phyloP scores from a whole-genome alignment of 2,888 invertebrate genomes.

The Drosophila austrosaltans region DNA sequence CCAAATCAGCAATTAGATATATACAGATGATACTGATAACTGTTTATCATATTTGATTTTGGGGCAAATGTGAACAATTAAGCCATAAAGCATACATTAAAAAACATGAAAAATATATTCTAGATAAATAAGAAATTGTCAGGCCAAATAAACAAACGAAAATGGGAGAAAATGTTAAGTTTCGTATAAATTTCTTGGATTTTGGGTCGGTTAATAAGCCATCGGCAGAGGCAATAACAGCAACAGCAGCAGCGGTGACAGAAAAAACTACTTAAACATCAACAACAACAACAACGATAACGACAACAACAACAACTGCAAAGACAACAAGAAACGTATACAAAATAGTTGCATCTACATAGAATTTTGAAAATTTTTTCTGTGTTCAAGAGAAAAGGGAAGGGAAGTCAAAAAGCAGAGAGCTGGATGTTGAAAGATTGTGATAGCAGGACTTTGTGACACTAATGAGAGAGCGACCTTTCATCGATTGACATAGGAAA shows the following conservation, averaged over 20 bases:
- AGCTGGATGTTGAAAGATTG: too few species aligned
- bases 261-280: conserved; percentile 34
- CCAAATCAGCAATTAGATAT: conserved; percentile 6
- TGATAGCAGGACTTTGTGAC: too few species aligned
- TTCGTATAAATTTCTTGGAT: conserved; percentile 1
- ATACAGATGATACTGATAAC: neutral
- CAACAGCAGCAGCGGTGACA: conserved; percentile 32
- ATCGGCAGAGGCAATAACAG: conserved; percentile 21
- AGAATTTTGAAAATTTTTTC: neutral
- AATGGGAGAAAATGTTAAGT: conserved; percentile 26
- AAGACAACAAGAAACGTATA: too few species aligned
- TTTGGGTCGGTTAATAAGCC: conserved; percentile 26
- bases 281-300: conserved; percentile 34
- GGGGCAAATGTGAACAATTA: conserved; percentile 24
- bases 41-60: neutral
- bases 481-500: too few species aligned
- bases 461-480: too few species aligned
- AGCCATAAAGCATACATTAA: conserved; percentile 36
- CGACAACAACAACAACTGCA: conserved; percentile 10
- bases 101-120: conserved; percentile 14
- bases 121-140: neutral
- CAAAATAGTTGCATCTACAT: neutral
- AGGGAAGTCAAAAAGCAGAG: conserved; percentile 22
- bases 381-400: conserved; percentile 12
- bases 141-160: conserved; percentile 14